Evolutionary conservation across 2,797 vertebrate genomes (phyloP), one percentile per base, ranked within the genome.

Genomic region (Linurgus olivaceus): DNA sequence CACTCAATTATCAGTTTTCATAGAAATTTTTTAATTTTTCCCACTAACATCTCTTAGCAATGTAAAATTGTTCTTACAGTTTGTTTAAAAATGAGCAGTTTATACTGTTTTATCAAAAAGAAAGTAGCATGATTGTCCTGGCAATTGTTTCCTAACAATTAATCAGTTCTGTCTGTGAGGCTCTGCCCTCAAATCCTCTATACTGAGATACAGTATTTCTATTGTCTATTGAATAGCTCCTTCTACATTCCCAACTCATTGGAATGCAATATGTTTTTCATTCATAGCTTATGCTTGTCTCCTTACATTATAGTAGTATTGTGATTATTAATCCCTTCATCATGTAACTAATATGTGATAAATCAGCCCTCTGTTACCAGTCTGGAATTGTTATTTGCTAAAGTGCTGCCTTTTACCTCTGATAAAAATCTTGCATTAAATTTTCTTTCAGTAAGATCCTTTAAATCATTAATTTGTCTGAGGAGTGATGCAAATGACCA

Each of bases 121-220:
- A 14, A 58, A 48, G 6, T 28, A 52, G 15, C 28, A n/a, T 0
- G 0, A 20, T 37, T 5, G 6, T 86, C 20, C 26, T 28, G 21
- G 31, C 19, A 21, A 65, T 35, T 62, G 3, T 44, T 79, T 66
- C 28, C 16, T 52, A 54, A 50, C 4, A 63, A 50, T 18, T 2
- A 5, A 18, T 14, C 10, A 65, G 61, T 86, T 79, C 35, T 50
- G 1, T 18, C 11, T 26, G 37, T 0, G 1, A 66, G 28, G 12
- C 55, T 81, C 45, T 80, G 9, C n/a, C 28, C n/a, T 51, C 38
- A 61, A 63, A 23, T 61, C 29, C 13, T 81, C 9, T 29, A 13
- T 15, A 73, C 2, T 45, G 47, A 62, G 12, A 52, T 17, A 29
- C 3, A 44, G 4, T 26, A 71, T 54, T 86, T 84, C 21, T 63